Evolutionary conservation across 2,797 vertebrate species (phyloP).

Genomic region (Eidolon dupreanum): DNA sequence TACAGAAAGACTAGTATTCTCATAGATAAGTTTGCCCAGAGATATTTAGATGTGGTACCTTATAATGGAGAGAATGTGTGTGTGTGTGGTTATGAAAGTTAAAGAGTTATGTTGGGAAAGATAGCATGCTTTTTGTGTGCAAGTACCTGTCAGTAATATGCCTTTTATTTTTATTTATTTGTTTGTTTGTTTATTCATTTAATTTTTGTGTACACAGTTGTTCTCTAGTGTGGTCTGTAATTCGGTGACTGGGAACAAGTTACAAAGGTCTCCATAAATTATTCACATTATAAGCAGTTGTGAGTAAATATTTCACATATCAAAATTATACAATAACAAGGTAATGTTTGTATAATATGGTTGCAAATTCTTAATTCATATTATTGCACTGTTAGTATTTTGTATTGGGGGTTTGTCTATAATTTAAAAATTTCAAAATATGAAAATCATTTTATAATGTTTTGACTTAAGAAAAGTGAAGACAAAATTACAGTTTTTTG

Average conservation of each 20-base stretch:
- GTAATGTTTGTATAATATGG: constrained; percentile 95
- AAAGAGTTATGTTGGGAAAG: constrained; percentile 90
- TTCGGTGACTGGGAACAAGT: constrained; percentile 88
- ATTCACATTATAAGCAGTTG: no score
- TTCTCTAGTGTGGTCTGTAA: constrained; percentile 92
- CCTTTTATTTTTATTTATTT: constrained; percentile 60
- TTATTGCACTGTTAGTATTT: constrained; percentile 98
- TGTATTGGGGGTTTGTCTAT: constrained; percentile 96
- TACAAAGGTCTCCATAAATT: constrained; percentile 90
- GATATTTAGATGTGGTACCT: neutral
- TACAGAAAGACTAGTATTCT: neutral
- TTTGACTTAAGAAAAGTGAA: constrained; percentile 81
- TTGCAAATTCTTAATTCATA: constrained; percentile 98
- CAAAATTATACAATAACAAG: constrained; percentile 89
- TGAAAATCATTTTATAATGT: constrained; percentile 92
- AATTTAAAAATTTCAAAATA: constrained; percentile 94
- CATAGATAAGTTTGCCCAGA: neutral
- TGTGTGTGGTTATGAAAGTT: neutral
- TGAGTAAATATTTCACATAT: constrained; percentile 69
- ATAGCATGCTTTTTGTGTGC: constrained; percentile 90
- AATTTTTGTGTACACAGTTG: constrained; percentile 95
- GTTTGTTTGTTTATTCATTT: constrained; percentile 76
- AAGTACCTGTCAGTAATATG: constrained; percentile 89
- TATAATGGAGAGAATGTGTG: neutral
- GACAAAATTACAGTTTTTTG: constrained; percentile 79